Evolutionary conservation across 2,113 vertebrate genomes (phyloP).

Genomic region (Corythoichthys haematopterus): DNA sequence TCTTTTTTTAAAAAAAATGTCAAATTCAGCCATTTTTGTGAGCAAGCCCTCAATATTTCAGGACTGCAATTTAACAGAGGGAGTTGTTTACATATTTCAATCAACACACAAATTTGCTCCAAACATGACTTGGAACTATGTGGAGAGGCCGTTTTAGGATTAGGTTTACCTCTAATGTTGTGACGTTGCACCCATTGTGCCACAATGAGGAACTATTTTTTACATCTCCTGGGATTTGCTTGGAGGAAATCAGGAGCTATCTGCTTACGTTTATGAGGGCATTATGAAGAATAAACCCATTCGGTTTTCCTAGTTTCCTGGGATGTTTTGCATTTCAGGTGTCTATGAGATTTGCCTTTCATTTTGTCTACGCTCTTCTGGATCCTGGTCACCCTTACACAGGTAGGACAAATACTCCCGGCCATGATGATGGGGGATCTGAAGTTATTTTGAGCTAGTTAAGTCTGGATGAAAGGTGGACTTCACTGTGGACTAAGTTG

Average conservation of each 20-base stretch:
- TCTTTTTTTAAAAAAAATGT: too few relatives aligned
- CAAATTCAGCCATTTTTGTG: background rate
- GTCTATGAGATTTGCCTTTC: constrained; percentile 40
- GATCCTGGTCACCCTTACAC: constrained; percentile 51
- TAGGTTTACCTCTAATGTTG: background rate
- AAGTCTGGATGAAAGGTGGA: too few relatives aligned
- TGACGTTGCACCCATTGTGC: background rate
- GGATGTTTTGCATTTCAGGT: constrained; percentile 34
- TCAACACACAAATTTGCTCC: background rate
- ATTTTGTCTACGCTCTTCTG: constrained; percentile 35
- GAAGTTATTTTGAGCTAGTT: background rate
- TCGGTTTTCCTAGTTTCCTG: background rate
- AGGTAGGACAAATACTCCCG: constrained; percentile 37
- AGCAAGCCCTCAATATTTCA: background rate
- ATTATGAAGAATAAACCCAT: background rate
- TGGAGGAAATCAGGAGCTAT: background rate
- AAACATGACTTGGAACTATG: background rate
- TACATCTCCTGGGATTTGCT: background rate
- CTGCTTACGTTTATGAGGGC: background rate
- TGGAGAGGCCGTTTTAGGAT: background rate
- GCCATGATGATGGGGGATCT: background rate
- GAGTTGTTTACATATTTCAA: background rate
- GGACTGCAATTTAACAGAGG: background rate
- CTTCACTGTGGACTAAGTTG: too few relatives aligned
- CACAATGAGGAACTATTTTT: background rate